These are phyloP conservation scores for Lasioglossum vierecki DNA, from an alignment of 2,888 invertebrate genomes.

Conservation along the genomic window DNA sequence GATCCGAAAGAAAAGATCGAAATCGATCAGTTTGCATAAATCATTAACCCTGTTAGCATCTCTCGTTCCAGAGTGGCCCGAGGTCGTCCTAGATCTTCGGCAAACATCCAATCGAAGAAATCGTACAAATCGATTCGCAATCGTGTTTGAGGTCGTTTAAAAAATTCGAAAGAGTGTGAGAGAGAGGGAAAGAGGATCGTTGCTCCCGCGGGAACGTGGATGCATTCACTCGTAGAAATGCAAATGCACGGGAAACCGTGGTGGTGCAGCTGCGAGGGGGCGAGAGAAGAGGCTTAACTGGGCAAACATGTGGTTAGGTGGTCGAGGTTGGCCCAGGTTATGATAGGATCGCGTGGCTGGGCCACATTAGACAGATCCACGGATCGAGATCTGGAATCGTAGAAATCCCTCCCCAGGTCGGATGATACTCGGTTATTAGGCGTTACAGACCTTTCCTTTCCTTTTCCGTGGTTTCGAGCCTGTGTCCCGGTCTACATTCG, in stretches of 20 bases:
- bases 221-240: constrained; percentile 76
- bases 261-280: constrained; percentile 16
- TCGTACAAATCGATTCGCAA: background rate
- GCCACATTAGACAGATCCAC: constrained; percentile 80
- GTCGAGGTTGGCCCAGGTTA: constrained; percentile 80
- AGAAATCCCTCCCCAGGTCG: constrained; percentile 75
- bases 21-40: background rate
- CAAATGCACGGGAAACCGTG: constrained; percentile 74
- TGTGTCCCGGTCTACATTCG: constrained; percentile 7
- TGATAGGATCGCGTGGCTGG: constrained; percentile 83
- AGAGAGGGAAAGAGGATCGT: constrained; percentile 35
- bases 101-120: background rate
- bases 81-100: background rate
- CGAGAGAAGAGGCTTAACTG: constrained; percentile 73
- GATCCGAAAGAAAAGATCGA: background rate
- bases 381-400: constrained; percentile 81
- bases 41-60: background rate
- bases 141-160: background rate
- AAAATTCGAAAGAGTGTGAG: background rate
- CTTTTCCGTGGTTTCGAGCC: constrained; percentile 48
- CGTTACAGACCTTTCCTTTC: constrained; percentile 61
- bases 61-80: background rate
- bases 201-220: constrained; percentile 59
- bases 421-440: constrained; percentile 79
- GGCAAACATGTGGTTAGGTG: constrained; percentile 81